Base-by-base conservation (phyloP, 2,113 vertebrate species). In the Phalacrocorax brasilianus region DNA sequence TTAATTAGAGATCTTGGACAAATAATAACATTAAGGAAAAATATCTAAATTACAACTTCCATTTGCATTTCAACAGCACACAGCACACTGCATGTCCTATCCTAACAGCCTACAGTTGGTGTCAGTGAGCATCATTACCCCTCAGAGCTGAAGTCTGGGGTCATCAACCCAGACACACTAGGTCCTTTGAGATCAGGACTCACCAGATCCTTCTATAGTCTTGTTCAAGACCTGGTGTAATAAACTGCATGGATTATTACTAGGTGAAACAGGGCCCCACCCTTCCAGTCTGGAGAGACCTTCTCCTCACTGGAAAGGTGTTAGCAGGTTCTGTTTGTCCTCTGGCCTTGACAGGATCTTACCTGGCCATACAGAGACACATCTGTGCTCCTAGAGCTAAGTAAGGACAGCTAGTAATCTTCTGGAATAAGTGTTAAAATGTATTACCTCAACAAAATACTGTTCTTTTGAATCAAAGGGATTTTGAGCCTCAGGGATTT, bases 41-140 rank as follows among this genome's bases (percentile, higher is more conserved):
- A 52, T 17, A 24, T 58, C 70, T 53, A 44, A 62, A 83, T 75
- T 32, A 21, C 47, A 56, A 14, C 35, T 85, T 47, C 16, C 30
- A 40, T 6, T 49, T 82, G 30, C 62, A 33, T 85, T 71, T 91
- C 56, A 52, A 12, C 35, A 55, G 9, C 17, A 4, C 27, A 8
- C 33, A 50, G n/a, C 13, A 11, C 35, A 58, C 50, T 74, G 40
- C 10, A 9, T 28, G 15, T 85, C 40, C 65, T 61, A 2, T 15
- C 27, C 28, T 38, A 14, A 32, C 23, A 74, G 42, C 55, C 38
- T 45, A 1, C 9, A 3, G 12, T 7, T 14, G 12, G 22, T 42
- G 30, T 16, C 62, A 47, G 2, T 0, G 52, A 53, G 12, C 7
- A 2, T n/a, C 1, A 0, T 56, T 32, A 21, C 32, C 68, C 12